Evolutionary conservation across 2,797 vertebrate species (phyloP).

Genomic region (Acanthurus leucopareius): DNA sequence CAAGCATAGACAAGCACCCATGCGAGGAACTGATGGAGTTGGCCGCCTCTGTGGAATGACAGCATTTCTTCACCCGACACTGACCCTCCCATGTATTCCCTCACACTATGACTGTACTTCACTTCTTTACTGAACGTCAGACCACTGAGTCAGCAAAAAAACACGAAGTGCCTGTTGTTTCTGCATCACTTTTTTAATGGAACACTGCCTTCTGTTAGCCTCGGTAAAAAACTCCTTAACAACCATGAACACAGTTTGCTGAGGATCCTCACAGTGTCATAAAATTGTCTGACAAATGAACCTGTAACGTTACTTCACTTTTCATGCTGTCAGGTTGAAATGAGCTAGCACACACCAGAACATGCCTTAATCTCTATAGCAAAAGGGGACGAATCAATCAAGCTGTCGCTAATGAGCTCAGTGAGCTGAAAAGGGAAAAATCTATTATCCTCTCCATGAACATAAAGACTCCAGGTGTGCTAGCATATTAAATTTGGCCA

Average conservation of each 20-base stretch:
- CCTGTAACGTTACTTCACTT: constrained; percentile 29
- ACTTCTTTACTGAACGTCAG: constrained; percentile 41
- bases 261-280: background rate
- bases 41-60: constrained; percentile 53
- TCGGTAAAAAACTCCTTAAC: background rate
- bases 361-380: constrained; percentile 50
- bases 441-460: constrained; percentile 45
- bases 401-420: constrained; percentile 65
- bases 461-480: constrained; percentile 49
- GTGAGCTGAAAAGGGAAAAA: constrained; percentile 40
- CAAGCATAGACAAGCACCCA: constrained; percentile 52
- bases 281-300: constrained; percentile 41
- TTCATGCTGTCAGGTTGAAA: constrained; percentile 53
- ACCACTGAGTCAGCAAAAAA: constrained; percentile 45
- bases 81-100: constrained; percentile 25
- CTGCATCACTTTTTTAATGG: constrained; percentile 8
- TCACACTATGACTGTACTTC: constrained; percentile 15
- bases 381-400: constrained; percentile 58
- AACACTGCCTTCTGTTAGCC: background rate
- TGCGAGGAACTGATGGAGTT: constrained; percentile 37
- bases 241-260: too few species aligned
- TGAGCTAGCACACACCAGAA: constrained; percentile 35
- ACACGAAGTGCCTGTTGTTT: constrained; percentile 17
- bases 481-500: constrained; percentile 34
- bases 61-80: constrained; percentile 28